Evolutionary conservation across 2,888 invertebrate species (phyloP), one percentile per base, ranked within the genome.

Genomic region (Clivina fossor): DNA sequence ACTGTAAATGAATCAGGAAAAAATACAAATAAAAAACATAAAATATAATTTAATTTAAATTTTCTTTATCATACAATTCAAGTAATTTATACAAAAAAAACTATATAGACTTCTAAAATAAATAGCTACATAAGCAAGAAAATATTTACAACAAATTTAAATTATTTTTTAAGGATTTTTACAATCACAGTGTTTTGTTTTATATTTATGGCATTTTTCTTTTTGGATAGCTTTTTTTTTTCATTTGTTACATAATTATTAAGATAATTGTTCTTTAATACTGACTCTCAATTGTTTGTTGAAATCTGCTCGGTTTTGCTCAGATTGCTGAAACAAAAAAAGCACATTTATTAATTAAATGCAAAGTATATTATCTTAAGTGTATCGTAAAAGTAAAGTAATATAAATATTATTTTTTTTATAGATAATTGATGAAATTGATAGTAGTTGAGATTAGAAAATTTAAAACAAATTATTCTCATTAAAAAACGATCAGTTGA

Each of bases 271-370:
- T 18, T 53, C 7, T 15, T 53, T 53, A 4, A 53, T 37, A 28
- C 53, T 53, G 24, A 35, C 26, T n/a, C 44, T 41, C n/a, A 53
- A 19, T 37, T 53, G 26, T 11, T 35, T 44, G 18, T 53, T 53
- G 16, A 53, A 53, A 24, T 53, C 53, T 7, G 22, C 37, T 28
- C 19, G 32, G 19, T 33, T 53, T 11, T 53, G 37, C 1, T 44
- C 37, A 9, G 53, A 53, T 53, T 53, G 53, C 53, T 53, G 37
- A 2, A 53, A 43, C 41, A 40, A 22, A 40, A 22, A 24, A n/a
- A n/a, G n/a, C 19, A 16, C 7, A 2, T 15, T 33, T 8, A 33
- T 33, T n/a, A 33, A 33, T 8, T 8, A 7, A 7, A 26, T 15
- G 5, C 3, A n/a, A 8, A 5, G 11, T 15, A 8, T 9, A 30